Base-by-base conservation (phyloP, 2,113 vertebrate genomes). In the Ia io region DNA sequence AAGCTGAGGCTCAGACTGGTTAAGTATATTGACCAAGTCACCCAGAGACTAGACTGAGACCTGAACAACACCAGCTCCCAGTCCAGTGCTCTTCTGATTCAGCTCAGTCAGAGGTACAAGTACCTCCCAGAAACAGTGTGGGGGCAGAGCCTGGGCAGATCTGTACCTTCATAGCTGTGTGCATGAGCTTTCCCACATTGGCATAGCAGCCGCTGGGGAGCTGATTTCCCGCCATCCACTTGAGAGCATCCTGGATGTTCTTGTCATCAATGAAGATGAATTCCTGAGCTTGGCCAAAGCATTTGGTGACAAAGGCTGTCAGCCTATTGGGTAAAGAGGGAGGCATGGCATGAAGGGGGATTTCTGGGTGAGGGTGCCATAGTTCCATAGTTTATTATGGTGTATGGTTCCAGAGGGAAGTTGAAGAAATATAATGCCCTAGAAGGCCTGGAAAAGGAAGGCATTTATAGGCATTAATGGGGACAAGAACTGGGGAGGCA, bases 281-380 rank as follows among this genome's bases (percentile, higher is more conserved):
- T 1, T 96, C 87, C 22, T 73, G 98, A 5, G 98, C 99, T 88
- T 98, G 98, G 4, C 96, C 97, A 49, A 99, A 99, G 70, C 98
- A 99, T 97, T 99, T 99, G 96, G 99, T 98, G 96, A 99, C 99
- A 93, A 99, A 99, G 0, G 99, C 96, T 35, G 99, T 99, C 95
- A 99, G 93, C 99, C 99, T 99, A 70, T 12, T 9, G 69, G 18
- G 13, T 47, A 40, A 79, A 84, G 63, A 85, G 61, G 74, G 22
- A 94, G 49, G 51, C 3, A 2, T 18, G 61, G 69, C 28, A 37
- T n/a, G 32, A 70, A 70, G 9, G 40, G 14, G 35, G 65, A 44
- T 37, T 74, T 84, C 7, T n/a, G 70, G 82, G 37, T 14, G 22
- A 76, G 10, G 23, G 47, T 40, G 0, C 3, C 8, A 71, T 11